These are phyloP conservation scores for Motacilla tschutschensis DNA, from an alignment of 2,113 vertebrate genomes.

Conservation along the genomic window DNA sequence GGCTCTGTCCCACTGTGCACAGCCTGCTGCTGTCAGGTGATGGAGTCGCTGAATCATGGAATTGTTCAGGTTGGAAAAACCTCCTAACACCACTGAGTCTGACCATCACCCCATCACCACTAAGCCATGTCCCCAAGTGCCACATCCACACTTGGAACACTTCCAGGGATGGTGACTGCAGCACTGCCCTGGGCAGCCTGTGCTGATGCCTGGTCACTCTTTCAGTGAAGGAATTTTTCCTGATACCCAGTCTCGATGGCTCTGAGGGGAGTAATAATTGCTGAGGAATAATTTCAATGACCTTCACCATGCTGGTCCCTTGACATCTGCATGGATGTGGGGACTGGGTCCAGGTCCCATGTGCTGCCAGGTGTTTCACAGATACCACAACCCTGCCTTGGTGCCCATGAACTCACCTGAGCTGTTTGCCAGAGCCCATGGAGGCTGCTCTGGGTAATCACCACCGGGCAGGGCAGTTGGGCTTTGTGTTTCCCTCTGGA, in stretches of 20 bases:
- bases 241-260: background rate
- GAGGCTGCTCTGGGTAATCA: background rate
- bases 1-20: background rate
- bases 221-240: background rate
- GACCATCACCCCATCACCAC: background rate
- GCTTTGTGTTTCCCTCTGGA: background rate
- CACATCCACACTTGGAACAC: background rate
- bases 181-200: background rate
- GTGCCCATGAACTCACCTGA: background rate
- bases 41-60: background rate
- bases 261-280: background rate
- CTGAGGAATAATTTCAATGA: background rate
- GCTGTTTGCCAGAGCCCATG: background rate
- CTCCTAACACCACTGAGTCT: background rate
- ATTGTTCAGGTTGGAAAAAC: background rate
- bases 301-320: too few relatives aligned
- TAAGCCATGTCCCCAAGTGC: background rate
- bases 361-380: fast-evolving
- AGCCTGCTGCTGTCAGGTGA: background rate
- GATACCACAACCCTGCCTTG: background rate
- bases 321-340: fast-evolving
- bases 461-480: fast-evolving
- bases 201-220: background rate
- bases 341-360: fast-evolving
- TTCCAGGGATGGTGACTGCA: background rate